A percentile compares a stretch with the other conserved stretches of the same genome.
Evolutionary conservation across 2,113 vertebrate genomes (phyloP).

Genomic region (Zootoca vivipara): DNA sequence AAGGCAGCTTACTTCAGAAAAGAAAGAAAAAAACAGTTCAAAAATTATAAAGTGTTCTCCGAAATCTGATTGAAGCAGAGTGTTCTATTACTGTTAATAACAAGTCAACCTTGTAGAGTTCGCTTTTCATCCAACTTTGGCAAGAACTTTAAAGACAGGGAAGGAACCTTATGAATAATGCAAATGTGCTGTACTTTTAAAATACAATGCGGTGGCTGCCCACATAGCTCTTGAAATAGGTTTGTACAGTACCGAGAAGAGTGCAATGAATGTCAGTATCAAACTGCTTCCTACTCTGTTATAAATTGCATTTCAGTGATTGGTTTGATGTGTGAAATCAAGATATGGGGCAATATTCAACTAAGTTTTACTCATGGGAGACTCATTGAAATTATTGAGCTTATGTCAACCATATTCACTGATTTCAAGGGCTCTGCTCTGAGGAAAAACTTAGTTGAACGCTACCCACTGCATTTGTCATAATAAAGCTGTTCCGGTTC

Average conservation of each 20-base stretch:
- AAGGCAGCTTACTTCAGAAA: background rate
- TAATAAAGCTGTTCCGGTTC: background rate
- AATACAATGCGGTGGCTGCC: background rate
- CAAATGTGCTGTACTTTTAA: constrained; percentile 22
- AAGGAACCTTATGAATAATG: constrained; percentile 1
- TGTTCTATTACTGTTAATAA: constrained; percentile 12
- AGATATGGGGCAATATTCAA: background rate
- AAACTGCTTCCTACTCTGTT: background rate
- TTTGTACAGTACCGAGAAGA: background rate
- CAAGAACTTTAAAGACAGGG: background rate
- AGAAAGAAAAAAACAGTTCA: background rate
- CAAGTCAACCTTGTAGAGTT: background rate
- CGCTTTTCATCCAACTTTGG: background rate
- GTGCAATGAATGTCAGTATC: background rate
- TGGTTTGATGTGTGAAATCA: constrained; percentile 20
- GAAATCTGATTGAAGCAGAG: constrained; percentile 11
- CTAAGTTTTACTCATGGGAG: too few species aligned
- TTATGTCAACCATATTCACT: too few species aligned
- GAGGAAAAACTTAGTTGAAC: too few species aligned
- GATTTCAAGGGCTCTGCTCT: too few species aligned
- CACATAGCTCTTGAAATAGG: background rate
- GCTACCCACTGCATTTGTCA: too few species aligned
- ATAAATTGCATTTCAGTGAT: background rate
- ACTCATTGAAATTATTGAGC: too few species aligned
- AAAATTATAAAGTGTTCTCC: background rate